Evolutionary conservation across 2,113 vertebrate species (phyloP), one percentile per base, ranked within the genome.

Genomic region (Oncorhynchus clarkii): DNA sequence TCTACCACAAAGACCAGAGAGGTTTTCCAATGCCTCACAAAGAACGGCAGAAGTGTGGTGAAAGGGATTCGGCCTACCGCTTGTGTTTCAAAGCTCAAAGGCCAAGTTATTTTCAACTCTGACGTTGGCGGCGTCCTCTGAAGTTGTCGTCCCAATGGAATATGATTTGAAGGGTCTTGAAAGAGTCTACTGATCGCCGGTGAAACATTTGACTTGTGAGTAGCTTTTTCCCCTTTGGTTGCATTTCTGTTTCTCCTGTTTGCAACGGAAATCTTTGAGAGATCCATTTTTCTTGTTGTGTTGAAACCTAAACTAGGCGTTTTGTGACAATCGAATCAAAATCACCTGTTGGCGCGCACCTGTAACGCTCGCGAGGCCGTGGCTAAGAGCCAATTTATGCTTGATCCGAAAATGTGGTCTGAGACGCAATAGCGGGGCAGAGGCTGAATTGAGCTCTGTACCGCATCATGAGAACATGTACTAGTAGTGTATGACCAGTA

Each of bases 61-160:
- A 18, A 54, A 0, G 64, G 14, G 5, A 48, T 20, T 79, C 39
- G 27, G 51, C 51, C 62, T 51, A 29, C 39, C 39, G 2, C 14
- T 27, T 57, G 2, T 9, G 2, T n/a, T 14, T 1, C 6, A 65
- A 27, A 62, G 67, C 26, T n/a, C 16, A 39, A 70, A 20, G 26
- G 12, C 16, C 8, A 27, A 34, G 49, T 16, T 20, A 2, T 67
- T 1, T 29, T 72, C 71, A 67, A 49, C 45, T 31, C 45, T 20
- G 22, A 70, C 12, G 12, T 24, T 18, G 80, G 80, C 18, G 80
- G 80, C 13, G 75, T 78, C 24, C 80, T 54, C 12, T 74, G 72
- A 1, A 81, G 80, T 18, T 81, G 80, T 31, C 75, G 29, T 5
- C 80, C 80, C 6, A n/a, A n/a, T 31, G 75, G 80, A n/a, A 78